Percentiles rank a stretch among this genome's conserved stretches.
Evolutionary conservation across 1,140 invertebrate species (phyloP).

Genomic region (Atta colombica): DNA sequence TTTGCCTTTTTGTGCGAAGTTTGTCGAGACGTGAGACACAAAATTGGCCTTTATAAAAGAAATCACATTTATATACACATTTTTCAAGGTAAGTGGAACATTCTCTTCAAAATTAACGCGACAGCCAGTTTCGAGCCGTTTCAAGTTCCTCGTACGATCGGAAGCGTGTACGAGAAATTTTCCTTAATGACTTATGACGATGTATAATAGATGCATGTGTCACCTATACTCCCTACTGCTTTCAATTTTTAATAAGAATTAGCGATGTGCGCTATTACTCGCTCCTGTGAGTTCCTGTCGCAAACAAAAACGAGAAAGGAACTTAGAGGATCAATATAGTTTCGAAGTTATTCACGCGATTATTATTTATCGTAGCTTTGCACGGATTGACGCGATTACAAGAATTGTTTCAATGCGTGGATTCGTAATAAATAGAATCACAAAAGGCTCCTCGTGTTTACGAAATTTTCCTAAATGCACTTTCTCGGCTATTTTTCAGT

Average conservation of each 20-base stretch:
- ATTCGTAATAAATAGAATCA: background rate
- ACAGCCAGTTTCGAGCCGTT: background rate
- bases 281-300: slow-evolving; percentile 50
- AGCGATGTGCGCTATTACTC: slow-evolving; percentile 23
- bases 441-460: slow-evolving; percentile 1
- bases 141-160: slow-evolving; percentile 57
- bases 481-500: background rate
- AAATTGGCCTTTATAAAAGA: background rate
- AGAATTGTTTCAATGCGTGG: slow-evolving; percentile 18
- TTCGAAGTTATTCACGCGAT: slow-evolving; percentile 17
- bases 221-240: slow-evolving; percentile 78
- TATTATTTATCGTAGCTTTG: slow-evolving; percentile 53
- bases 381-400: slow-evolving; percentile 53
- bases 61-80: background rate
- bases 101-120: slow-evolving; percentile 32
- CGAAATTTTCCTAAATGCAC: background rate
- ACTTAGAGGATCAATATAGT: slow-evolving; percentile 8
- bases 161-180: slow-evolving; percentile 44
- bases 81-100: slow-evolving; percentile 17
- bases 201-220: slow-evolving; percentile 9
- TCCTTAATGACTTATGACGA: slow-evolving; percentile 31
- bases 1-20: slow-evolving; percentile 4
- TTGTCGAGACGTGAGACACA: background rate
- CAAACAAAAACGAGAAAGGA: background rate
- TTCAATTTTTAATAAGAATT: slow-evolving; percentile 76